phyloP scores from a whole-genome alignment of 2,797 vertebrate genomes.

The Rhinichthys osculus region DNA sequence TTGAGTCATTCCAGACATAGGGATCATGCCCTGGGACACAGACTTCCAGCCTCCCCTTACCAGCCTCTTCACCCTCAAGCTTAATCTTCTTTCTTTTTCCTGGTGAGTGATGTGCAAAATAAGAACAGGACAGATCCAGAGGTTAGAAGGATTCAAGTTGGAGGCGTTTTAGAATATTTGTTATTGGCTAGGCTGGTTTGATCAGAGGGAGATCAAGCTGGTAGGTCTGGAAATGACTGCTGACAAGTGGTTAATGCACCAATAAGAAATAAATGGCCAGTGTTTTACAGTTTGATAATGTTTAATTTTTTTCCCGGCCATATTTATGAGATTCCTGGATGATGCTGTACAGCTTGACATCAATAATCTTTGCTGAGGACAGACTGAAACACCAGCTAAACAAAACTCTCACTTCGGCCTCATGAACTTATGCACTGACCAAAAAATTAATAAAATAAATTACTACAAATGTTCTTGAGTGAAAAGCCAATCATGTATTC shows the following conservation, averaged over 20 bases:
- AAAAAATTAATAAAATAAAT: no score
- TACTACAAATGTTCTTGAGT: no score
- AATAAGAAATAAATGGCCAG: not conserved
- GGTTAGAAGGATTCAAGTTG: not conserved
- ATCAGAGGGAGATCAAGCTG: not conserved
- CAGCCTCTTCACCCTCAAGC: conserved; percentile 52
- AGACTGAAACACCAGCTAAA: not conserved
- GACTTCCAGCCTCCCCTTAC: conserved; percentile 65
- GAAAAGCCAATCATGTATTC: not conserved
- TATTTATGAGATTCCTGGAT: not conserved
- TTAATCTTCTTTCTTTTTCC: not conserved
- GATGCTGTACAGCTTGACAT: not conserved
- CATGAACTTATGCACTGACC: not conserved
- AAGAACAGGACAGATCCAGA: not conserved
- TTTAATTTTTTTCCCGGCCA: not conserved
- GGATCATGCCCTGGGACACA: conserved; percentile 68
- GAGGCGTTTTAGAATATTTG: not conserved
- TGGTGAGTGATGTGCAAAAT: not conserved
- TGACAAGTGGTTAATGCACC: not conserved
- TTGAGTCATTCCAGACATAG: conserved; percentile 75
- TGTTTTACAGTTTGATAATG: not conserved
- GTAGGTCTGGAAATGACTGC: not conserved
- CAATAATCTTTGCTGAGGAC: not conserved
- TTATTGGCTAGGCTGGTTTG: not conserved
- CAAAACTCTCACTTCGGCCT: not conserved